Evolutionary conservation across 2,797 vertebrate species (phyloP).

Genomic region (Urosaurus nigricauda): DNA sequence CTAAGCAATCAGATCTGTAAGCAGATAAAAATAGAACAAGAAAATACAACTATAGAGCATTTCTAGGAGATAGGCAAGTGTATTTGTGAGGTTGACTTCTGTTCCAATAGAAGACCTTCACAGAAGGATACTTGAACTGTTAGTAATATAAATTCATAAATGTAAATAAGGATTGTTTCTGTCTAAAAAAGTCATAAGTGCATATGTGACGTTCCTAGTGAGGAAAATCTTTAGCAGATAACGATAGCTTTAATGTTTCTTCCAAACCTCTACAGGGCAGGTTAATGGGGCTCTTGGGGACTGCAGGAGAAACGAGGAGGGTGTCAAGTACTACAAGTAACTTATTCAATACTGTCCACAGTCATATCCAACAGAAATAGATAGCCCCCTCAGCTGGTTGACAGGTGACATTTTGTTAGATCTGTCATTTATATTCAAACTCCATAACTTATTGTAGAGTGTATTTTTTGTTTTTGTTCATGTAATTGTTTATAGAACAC

Average conservation of each 20-base stretch:
- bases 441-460: not conserved
- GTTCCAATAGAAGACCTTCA: not conserved
- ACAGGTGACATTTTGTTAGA: not conserved
- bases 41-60: constrained; percentile 39
- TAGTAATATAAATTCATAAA: not conserved
- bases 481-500: not conserved
- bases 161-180: constrained; percentile 26
- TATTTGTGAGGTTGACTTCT: constrained; percentile 16
- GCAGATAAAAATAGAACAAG: constrained; percentile 48
- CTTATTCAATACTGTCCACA: not conserved
- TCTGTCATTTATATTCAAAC: not conserved
- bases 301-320: too few relatives aligned
- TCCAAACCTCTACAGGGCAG: not conserved
- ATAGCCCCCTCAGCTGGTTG: not conserved
- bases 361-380: not conserved
- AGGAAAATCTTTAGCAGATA: not conserved
- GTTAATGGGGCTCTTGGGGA: too few relatives aligned
- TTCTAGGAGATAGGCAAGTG: constrained; percentile 31
- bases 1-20: constrained; percentile 39
- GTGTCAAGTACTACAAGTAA: too few relatives aligned
- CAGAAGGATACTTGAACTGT: not conserved
- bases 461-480: not conserved
- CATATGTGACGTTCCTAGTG: not conserved
- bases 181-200: not conserved
- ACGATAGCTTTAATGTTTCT: not conserved